phyloP scores from a whole-genome alignment of 2,797 vertebrate species.

The Steatocranus sp. region DNA sequence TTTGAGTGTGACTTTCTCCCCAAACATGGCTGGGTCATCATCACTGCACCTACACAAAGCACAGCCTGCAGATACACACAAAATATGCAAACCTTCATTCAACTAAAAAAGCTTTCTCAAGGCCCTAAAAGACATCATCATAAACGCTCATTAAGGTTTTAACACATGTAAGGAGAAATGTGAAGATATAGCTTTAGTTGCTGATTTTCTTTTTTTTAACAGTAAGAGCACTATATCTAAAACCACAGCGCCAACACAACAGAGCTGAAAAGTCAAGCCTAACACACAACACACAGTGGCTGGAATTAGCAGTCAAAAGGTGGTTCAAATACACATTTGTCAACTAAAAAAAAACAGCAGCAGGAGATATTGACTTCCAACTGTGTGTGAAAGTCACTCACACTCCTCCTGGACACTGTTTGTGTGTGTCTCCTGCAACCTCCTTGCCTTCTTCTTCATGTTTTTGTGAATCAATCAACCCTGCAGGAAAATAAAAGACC shows the following conservation, averaged over 20 bases:
- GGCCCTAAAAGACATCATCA: neutral
- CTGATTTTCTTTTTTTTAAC: neutral
- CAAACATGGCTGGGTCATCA: slow-evolving; percentile 86
- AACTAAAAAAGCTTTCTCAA: neutral
- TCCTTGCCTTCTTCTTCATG: slow-evolving; percentile 28
- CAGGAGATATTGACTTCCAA: neutral
- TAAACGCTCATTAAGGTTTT: neutral
- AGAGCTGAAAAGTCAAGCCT: neutral
- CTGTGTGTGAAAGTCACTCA: slow-evolving; percentile 9
- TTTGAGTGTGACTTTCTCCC: slow-evolving; percentile 83
- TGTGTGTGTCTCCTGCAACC: fast-evolving
- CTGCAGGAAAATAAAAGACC: neutral
- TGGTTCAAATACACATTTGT: neutral
- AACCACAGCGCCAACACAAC: neutral
- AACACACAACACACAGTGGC: neutral
- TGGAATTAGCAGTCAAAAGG: neutral
- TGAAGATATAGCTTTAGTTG: neutral
- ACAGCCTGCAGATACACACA: slow-evolving; percentile 73
- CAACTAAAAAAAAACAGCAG: neutral
- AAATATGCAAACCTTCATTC: neutral
- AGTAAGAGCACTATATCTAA: neutral
- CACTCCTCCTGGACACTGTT: neutral
- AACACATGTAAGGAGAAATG: neutral
- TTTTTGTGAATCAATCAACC: neutral
- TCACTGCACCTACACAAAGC: slow-evolving; percentile 83